phyloP scores from a whole-genome alignment of 2,888 invertebrate genomes.

The Agrochola litura region DNA sequence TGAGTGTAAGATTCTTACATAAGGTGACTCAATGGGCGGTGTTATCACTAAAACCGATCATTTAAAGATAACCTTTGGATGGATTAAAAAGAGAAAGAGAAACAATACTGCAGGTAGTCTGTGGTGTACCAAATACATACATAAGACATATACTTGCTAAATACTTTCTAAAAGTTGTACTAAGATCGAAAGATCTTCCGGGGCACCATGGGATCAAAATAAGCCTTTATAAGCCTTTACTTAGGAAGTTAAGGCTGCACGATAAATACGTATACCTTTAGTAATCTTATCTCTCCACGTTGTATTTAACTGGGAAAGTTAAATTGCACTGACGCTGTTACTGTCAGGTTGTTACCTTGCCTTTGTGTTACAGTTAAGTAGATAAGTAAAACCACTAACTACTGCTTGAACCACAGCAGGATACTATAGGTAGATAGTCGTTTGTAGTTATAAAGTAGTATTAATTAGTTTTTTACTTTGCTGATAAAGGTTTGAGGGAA shows the following conservation, averaged over 20 bases:
- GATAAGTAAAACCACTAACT: constrained; percentile 26
- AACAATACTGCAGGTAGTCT: background rate
- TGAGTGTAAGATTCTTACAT: background rate
- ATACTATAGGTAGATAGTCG: background rate
- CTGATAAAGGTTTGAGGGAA: background rate
- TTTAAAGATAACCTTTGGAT: background rate
- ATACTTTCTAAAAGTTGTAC: background rate
- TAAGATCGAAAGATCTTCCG: background rate
- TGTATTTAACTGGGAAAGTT: constrained; percentile 28
- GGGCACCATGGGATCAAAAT: background rate
- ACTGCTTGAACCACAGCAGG: background rate
- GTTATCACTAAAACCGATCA: background rate
- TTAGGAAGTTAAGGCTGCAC: background rate
- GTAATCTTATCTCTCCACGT: background rate
- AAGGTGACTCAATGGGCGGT: too few relatives aligned
- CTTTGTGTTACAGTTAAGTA: constrained; percentile 37
- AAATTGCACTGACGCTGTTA: constrained; percentile 30
- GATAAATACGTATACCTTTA: background rate
- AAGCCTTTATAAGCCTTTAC: background rate
- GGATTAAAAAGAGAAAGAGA: background rate
- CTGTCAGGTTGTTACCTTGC: constrained; percentile 25
- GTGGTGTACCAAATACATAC: background rate
- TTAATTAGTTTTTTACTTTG: background rate
- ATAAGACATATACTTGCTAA: background rate
- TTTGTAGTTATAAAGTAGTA: background rate